Conservation (phyloP, 2,797 vertebrate species). For the Phrynocephalus guinanensis region DNA sequence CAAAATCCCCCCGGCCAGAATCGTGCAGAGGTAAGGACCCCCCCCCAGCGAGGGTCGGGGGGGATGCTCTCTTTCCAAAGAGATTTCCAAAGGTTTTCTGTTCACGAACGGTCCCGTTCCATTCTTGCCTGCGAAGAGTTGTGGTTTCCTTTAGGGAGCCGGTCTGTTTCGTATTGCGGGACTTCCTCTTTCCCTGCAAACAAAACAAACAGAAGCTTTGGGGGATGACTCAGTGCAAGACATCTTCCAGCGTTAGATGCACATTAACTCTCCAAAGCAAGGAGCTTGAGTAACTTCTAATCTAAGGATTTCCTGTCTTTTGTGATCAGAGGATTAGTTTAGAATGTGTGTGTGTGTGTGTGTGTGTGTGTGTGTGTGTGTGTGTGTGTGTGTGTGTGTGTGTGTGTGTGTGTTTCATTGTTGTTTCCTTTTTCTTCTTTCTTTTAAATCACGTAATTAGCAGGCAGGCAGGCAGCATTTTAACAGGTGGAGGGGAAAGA, state of each 20-base stretch:
- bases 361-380: not conserved
- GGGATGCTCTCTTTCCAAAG: not conserved
- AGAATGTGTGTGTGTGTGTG: not conserved
- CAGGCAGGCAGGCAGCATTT: conserved; percentile 4
- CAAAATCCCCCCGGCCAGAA: conserved; percentile 75
- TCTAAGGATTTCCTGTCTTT: not conserved
- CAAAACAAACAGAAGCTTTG: too few relatives aligned
- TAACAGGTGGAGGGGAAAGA: not conserved
- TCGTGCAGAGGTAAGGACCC: conserved; percentile 84
- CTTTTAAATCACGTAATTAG: not conserved
- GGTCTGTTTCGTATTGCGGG: too few relatives aligned
- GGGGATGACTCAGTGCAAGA: not conserved
- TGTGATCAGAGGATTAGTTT: not conserved
- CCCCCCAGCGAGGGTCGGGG: not conserved
- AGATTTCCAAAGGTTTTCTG: too few relatives aligned
- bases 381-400: not conserved
- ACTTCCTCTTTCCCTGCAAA: too few relatives aligned
- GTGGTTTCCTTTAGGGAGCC: too few relatives aligned
- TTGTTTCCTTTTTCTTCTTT: not conserved
- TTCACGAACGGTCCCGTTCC: too few relatives aligned
- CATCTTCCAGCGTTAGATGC: not conserved
- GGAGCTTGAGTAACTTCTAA: too few relatives aligned
- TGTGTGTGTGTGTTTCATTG: not conserved
- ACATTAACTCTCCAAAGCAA: not conserved
- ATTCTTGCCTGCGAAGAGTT: too few relatives aligned